phyloP scores from a whole-genome alignment of 2,113 vertebrate genomes.

The Galbula dea region DNA sequence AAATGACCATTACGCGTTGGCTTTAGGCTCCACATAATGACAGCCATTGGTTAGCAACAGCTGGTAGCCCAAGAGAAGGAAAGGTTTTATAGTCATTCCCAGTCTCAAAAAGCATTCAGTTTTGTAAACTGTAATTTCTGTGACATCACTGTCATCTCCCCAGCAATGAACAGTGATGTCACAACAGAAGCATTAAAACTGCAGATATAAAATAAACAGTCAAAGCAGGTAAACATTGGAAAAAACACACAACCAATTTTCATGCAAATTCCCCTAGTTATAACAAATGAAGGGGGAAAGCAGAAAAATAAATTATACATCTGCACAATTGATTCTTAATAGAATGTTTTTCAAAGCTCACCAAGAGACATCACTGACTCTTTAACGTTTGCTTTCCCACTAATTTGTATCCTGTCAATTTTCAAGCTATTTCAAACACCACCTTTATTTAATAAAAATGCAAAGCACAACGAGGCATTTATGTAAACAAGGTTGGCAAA shows the following conservation, averaged over 20 bases:
- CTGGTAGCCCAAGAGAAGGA: background rate
- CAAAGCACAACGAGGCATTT: slow-evolving; percentile 46
- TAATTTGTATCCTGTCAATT: slow-evolving; percentile 59
- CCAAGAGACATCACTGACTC: slow-evolving; percentile 14
- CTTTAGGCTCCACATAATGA: background rate
- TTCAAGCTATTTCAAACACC: slow-evolving; percentile 46
- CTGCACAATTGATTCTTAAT: slow-evolving; percentile 15
- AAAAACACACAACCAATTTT: background rate
- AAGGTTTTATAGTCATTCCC: background rate
- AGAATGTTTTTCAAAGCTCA: slow-evolving; percentile 46
- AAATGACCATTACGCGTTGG: background rate
- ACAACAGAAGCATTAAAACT: background rate
- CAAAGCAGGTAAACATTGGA: background rate
- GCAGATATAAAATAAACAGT: background rate
- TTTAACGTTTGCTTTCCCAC: slow-evolving; percentile 15
- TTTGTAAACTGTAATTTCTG: background rate
- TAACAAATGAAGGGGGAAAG: background rate
- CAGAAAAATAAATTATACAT: slow-evolving; percentile 32
- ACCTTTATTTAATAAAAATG: slow-evolving; percentile 59
- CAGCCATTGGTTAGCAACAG: background rate
- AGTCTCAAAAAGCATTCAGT: background rate
- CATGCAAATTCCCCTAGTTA: slow-evolving; percentile 23
- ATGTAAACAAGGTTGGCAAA: slow-evolving; percentile 46
- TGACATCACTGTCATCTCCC: background rate
- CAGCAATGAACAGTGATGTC: background rate